Conservation (phyloP, 2,888 invertebrate species). For the Drosophila helvetica region DNA sequence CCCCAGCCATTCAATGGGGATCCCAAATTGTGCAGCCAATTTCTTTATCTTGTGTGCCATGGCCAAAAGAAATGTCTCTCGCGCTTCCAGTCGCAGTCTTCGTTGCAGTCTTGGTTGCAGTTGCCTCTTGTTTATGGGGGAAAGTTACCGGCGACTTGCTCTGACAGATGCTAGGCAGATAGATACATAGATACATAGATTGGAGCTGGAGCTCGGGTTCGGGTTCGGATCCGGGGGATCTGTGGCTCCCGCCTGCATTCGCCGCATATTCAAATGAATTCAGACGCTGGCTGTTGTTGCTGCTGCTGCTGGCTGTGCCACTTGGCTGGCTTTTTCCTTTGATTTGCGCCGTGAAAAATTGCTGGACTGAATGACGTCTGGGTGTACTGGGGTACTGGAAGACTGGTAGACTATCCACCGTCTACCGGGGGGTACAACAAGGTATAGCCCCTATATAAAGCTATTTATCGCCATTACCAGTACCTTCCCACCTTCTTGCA, state of each 20-base stretch:
- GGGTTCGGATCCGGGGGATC: constrained; percentile 5
- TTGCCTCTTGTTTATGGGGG: constrained; percentile 72
- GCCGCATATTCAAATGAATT: constrained; percentile 75
- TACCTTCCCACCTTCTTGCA: constrained; percentile 16
- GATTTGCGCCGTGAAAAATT: constrained; percentile 69
- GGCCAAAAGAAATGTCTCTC: constrained; percentile 28
- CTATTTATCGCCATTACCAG: constrained; percentile 37
- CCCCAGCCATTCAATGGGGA: constrained; percentile 26
- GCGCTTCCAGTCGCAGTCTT: constrained; percentile 1
- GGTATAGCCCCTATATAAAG: constrained; percentile 17
- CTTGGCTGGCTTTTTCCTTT: constrained; percentile 72
- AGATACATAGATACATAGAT: constrained; percentile 61
- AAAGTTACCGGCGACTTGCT: constrained; percentile 71
- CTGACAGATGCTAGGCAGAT: constrained; percentile 76
- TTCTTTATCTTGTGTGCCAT: constrained; percentile 49
- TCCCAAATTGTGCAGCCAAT: constrained; percentile 64
- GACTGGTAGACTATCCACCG: constrained; percentile 40
- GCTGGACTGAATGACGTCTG: constrained; percentile 27
- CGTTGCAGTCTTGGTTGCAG: constrained; percentile 19
- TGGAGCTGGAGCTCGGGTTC: constrained; percentile 10
- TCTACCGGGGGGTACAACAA: constrained; percentile 15
- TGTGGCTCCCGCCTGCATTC: constrained; percentile 47
- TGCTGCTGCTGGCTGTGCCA: constrained; percentile 50
- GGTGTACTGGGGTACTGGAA: constrained; percentile 37
- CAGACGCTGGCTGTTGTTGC: constrained; percentile 44